These are phyloP conservation scores for Rotaria macrura DNA, from an alignment of 2,888 invertebrate genomes.

Conservation along the genomic window DNA sequence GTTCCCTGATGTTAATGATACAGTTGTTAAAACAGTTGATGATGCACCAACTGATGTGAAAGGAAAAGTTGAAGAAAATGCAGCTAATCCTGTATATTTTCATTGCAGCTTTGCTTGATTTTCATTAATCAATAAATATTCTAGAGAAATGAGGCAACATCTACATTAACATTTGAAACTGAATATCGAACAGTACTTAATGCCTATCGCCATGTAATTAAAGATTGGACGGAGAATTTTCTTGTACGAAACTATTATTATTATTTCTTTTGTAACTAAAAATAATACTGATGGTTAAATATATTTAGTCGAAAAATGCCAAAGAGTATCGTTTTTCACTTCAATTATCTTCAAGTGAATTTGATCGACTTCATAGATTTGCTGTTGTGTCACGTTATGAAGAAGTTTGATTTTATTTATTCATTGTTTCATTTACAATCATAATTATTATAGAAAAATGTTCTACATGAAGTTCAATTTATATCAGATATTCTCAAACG, in stretches of 20 bases:
- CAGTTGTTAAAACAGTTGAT: not conserved
- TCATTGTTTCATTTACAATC: not conserved
- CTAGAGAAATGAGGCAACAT: not conserved
- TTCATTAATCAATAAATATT: not conserved
- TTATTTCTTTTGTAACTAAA: not conserved
- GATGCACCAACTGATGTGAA: not conserved
- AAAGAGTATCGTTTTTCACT: not conserved
- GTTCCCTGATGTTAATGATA: not conserved
- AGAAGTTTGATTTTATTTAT: not conserved
- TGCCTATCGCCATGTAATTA: not conserved
- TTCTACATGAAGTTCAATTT: not conserved
- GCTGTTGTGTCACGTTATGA: not conserved
- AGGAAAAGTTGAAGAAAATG: not conserved
- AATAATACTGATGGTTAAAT: not conserved
- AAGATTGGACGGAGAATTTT: not conserved
- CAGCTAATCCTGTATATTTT: not conserved
- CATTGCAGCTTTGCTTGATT: not conserved
- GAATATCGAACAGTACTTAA: not conserved
- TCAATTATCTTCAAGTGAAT: not conserved
- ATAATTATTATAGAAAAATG: not conserved
- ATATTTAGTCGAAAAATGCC: not conserved
- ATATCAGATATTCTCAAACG: not conserved
- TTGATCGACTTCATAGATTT: not conserved
- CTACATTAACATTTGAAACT: not conserved
- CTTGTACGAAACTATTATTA: not conserved